Conservation (phyloP, 2,113 vertebrate genomes). For the Atrichornis clamosus region DNA sequence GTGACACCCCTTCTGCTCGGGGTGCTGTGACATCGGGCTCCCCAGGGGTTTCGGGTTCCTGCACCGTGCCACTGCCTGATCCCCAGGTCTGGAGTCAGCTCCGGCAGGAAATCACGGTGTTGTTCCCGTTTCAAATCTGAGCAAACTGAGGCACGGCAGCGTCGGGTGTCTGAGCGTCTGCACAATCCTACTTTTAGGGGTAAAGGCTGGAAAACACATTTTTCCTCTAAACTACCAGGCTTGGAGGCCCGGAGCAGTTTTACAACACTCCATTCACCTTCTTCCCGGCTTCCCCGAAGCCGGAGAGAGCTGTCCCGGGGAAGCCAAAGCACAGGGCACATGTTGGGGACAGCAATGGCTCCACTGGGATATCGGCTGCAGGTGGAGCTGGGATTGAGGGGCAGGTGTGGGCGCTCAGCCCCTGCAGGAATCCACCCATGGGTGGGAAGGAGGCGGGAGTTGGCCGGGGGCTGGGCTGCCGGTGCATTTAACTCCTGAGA, state of each 20-base stretch:
- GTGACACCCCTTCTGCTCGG: not conserved
- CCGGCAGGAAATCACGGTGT: accelerated
- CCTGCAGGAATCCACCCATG: not conserved
- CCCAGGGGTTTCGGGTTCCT: accelerated
- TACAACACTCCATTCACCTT: accelerated
- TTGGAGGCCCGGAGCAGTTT: not conserved
- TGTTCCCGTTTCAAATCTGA: not conserved
- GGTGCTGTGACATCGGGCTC: not conserved
- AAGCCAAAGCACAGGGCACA: not conserved
- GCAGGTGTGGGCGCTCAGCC: not conserved
- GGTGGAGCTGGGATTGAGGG: not conserved
- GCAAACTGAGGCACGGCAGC: not conserved
- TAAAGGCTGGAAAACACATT: not conserved
- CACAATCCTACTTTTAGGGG: accelerated
- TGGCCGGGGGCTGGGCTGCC: accelerated
- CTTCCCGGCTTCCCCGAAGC: accelerated
- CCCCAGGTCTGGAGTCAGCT: accelerated
- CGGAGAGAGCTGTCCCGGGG: accelerated
- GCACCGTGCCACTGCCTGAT: accelerated
- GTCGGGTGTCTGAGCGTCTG: accelerated
- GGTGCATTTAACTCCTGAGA: not conserved
- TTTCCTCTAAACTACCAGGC: accelerated
- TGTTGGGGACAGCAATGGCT: accelerated
- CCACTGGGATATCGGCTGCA: not conserved
- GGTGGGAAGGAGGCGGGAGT: not conserved